Evolutionary conservation across 1,140 invertebrate species (phyloP), one percentile per base, ranked within the genome.

Genomic region (Macrobrachium rosenbergii): DNA sequence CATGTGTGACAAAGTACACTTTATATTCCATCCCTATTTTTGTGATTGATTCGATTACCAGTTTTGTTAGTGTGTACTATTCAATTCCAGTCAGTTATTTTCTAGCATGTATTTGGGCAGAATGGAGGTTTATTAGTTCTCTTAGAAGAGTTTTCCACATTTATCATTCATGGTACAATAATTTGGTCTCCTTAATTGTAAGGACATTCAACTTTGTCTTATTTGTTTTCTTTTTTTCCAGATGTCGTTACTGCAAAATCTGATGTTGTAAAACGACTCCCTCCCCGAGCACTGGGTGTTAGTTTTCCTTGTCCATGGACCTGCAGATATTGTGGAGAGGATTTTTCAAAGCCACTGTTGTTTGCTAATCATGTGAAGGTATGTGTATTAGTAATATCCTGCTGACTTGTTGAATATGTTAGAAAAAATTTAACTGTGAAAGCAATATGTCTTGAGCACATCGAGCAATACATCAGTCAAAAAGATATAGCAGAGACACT

Each of bases 321-420:
- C 12, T 87, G 85, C 52, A 37, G 21, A 19, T 87, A 87, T 37
- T 87, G 85, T 63, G 64, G 78, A 10, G 17, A 76, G 8, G 58
- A 58, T 43, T 87, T 75, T 43, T 58, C 67, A 1, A 75, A 60
- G 2, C 64, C 81, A 6, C 21, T 73, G 19, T 28, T 79, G 23
- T 87, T 87, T 28, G 69, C 85, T 2, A 75, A 63, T 2, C 85
- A 87, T 63, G 23, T 87, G 28, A 87, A 87, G 69, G 85, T 87
- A 62, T 45, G 43, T 14, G 2, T 43, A 37, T 69, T 17, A 52
- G 23, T 37, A 37, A 37, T 37, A 37, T 37, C 3, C 1, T 37
- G 28, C 28, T 37, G 28, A 37, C 16, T 0, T 37, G 23, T 43
- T 23, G 7, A 37, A 52, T 19, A 17, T 21, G 28, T 12, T 14